Evolutionary conservation across 64 coral and sea anemone genomes (phyloP), one percentile per base, ranked within the genome.

Genomic region (Montipora capricornis): DNA sequence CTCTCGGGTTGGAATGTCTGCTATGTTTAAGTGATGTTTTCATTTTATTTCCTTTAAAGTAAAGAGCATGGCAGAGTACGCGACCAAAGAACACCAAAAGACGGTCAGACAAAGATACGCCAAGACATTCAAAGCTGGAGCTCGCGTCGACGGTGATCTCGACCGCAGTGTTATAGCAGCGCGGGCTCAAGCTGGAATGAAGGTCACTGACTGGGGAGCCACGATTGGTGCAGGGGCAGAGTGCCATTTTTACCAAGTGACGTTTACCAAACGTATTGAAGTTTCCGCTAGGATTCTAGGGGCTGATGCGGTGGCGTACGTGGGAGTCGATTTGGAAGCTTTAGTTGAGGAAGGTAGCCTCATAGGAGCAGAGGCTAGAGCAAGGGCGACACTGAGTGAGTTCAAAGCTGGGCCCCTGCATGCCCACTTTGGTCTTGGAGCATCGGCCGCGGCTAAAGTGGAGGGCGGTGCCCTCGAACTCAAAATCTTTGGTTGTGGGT

Each of bases 61-160:
- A 68, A 68, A 68, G 64, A 68, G 64, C 64, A 68, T 68, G 64
- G 64, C 64, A 11, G 64, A 68, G 64, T 68, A 68, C 64, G 64
- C 64, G 64, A 68, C 64, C 64, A 68, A 68, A 57, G 52, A 57
- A 57, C 6, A 57, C 6, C 64, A 68, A 68, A 68, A 4, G 64
- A 6, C 64, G 15, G 64, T 68, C 64, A 68, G 64, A 6, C 64
- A 12, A 68, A 15, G 7, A 68, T 68, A 68, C 64, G 64, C 15
- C 64, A 68, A 68, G 64, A 68, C 64, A 68, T 68, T 16, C 64
- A 68, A 68, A 68, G 64, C 64, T 68, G 64, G 64, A 68, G 64
- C 64, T 68, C 64, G 64, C 64, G 64, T 68, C 64, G 64, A 68
- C 64, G 64, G 64, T 68, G 64, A 68, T 19, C 64, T 68, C 12